A percentile compares a stretch with the other conserved stretches of the same genome.
Conservation (phyloP, 2,888 invertebrate genomes). For the Sericinus montela region DNA sequence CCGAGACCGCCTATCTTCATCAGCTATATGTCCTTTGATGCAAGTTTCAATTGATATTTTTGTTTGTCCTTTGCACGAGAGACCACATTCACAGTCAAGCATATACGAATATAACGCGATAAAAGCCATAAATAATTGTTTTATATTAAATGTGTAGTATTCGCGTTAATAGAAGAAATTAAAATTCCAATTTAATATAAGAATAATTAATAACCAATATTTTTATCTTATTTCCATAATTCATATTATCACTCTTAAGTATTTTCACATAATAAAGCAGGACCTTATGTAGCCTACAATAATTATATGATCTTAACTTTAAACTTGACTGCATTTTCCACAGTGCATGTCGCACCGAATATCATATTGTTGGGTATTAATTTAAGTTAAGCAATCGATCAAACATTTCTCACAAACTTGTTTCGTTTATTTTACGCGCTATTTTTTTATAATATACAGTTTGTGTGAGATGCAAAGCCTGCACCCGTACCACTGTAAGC, state of each 20-base stretch:
- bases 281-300: slow-evolving; percentile 18
- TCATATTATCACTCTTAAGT: background rate
- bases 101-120: no score
- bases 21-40: no score
- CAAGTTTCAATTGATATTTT: no score
- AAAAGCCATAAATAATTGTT: no score
- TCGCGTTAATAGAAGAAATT: no score
- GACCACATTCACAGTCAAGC: no score
- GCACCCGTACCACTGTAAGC: slow-evolving; percentile 75
- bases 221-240: background rate
- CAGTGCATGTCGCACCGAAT: slow-evolving; percentile 74
- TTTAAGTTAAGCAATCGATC: slow-evolving; percentile 45
- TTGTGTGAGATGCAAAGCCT: slow-evolving; percentile 60
- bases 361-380: slow-evolving; percentile 57
- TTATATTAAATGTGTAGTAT: no score
- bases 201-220: background rate
- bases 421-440: slow-evolving; percentile 18
- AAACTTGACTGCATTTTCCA: slow-evolving; percentile 49
- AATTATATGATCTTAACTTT: slow-evolving; percentile 26
- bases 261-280: background rate
- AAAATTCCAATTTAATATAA: background rate
- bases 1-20: no score
- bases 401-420: slow-evolving; percentile 49
- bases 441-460: slow-evolving; percentile 29
- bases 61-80: no score